Evolutionary conservation across 2,113 vertebrate species (phyloP).

Genomic region (Oryzias celebensis): DNA sequence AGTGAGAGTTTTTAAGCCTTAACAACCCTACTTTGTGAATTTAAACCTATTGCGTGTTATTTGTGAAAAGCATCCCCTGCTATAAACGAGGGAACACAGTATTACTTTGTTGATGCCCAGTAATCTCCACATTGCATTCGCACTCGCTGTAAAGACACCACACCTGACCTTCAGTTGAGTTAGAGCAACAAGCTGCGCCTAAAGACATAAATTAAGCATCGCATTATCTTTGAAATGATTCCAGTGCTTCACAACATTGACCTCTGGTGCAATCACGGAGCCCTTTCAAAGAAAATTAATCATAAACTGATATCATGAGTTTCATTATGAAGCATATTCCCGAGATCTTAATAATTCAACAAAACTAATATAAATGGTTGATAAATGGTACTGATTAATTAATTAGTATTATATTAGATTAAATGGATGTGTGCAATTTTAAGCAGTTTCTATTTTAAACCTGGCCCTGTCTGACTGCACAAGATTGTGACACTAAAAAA

Average conservation of each 20-base stretch:
- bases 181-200: neutral
- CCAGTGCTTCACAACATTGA: constrained; percentile 7
- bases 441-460: constrained; percentile 61
- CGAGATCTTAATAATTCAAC: constrained; percentile 73
- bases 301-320: constrained; percentile 60
- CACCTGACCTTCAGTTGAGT: constrained; percentile 6
- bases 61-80: too few species aligned
- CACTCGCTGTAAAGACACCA: too few species aligned
- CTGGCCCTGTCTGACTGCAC: constrained; percentile 18
- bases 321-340: constrained; percentile 68
- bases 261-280: constrained; percentile 12
- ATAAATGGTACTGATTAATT: constrained; percentile 74
- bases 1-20: too few species aligned
- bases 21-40: too few species aligned
- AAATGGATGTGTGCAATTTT: constrained; percentile 66
- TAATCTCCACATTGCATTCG: too few species aligned
- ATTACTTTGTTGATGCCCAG: too few species aligned
- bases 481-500: constrained; percentile 7
- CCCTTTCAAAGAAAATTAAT: constrained; percentile 45
- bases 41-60: too few species aligned
- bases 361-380: constrained; percentile 75
- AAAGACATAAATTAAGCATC: constrained; percentile 22
- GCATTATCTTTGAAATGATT: constrained; percentile 36
- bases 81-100: too few species aligned
- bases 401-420: constrained; percentile 77